phyloP scores from a whole-genome alignment of 2,113 vertebrate species.

The Pedetes capensis region DNA sequence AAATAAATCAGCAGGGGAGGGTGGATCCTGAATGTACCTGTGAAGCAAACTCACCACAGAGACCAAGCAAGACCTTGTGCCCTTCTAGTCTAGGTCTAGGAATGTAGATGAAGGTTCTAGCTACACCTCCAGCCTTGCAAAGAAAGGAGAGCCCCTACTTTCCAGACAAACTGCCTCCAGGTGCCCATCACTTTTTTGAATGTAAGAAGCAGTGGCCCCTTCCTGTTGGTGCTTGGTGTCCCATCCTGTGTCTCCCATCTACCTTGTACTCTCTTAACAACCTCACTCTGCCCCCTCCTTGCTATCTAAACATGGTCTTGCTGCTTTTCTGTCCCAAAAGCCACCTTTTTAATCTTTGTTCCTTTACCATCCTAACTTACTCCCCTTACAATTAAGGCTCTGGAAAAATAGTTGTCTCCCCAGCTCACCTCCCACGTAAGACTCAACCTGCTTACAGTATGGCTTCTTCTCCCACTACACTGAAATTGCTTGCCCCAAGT shows the following conservation, averaged over 20 bases:
- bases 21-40: not conserved
- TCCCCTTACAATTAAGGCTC: not conserved
- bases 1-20: not conserved
- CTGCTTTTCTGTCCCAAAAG: not conserved
- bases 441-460: not conserved
- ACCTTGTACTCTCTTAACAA: not conserved
- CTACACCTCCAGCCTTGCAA: not conserved
- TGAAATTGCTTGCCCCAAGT: not conserved
- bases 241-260: not conserved
- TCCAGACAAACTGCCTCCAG: not conserved
- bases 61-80: not conserved
- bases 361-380: not conserved
- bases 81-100: not conserved
- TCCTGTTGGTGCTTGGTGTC: not conserved
- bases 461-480: not conserved
- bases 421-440: not conserved
- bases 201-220: not conserved
- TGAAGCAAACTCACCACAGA: not conserved
- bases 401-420: not conserved
- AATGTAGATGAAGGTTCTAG: not conserved
- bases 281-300: not conserved
- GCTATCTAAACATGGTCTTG: not conserved
- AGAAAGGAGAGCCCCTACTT: not conserved
- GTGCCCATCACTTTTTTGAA: not conserved
- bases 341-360: not conserved